phyloP scores from a whole-genome alignment of 2,888 invertebrate species.

The Heteropelma amictum region DNA sequence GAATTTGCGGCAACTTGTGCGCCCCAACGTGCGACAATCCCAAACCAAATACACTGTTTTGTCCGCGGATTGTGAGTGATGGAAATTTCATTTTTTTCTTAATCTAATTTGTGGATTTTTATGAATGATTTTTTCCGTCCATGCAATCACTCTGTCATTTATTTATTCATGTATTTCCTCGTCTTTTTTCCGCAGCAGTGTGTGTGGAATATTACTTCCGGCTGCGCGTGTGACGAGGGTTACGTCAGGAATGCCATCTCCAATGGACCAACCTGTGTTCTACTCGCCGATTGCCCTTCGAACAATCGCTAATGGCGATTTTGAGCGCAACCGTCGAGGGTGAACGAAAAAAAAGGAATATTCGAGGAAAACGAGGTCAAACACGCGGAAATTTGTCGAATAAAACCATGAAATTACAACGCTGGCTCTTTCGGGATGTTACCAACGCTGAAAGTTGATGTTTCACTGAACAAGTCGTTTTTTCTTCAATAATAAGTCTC shows the following conservation, averaged over 20 bases:
- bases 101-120: background rate
- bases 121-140: background rate
- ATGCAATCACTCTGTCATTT: background rate
- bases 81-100: background rate
- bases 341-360: background rate
- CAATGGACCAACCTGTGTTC: background rate
- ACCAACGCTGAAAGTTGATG: too few relatives aligned
- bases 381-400: too few relatives aligned
- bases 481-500: too few relatives aligned
- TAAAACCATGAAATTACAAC: too few relatives aligned
- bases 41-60: background rate
- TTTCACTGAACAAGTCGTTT: too few relatives aligned
- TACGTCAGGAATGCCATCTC: background rate
- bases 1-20: conserved; percentile 3
- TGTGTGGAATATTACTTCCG: background rate
- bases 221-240: background rate
- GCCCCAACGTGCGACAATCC: background rate
- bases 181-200: background rate
- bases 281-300: background rate
- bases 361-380: too few relatives aligned
- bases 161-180: background rate
- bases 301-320: background rate
- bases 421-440: too few relatives aligned
- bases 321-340: background rate
- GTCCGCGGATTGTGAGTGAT: conserved; percentile 2